Evolutionary conservation across 2,113 vertebrate species (phyloP).

Genomic region (Verasper variegatus): DNA sequence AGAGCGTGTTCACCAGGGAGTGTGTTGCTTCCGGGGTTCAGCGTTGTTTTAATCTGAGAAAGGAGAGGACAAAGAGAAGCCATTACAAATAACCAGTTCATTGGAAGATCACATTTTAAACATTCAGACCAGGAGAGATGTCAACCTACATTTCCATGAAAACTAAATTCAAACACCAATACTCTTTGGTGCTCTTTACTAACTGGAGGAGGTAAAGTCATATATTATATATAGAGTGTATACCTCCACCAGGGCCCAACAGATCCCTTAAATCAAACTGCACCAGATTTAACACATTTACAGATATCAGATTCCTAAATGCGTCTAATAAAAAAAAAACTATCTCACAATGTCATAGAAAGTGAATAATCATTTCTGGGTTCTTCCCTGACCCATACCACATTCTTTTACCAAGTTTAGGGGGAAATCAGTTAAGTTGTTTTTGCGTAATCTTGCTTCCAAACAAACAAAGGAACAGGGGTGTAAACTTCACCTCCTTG

Average conservation of each 20-base stretch:
- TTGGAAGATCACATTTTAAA: neutral
- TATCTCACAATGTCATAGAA: too few species aligned
- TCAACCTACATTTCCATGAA: neutral
- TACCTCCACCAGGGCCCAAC: too few species aligned
- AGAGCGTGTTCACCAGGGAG: neutral
- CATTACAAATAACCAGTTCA: neutral
- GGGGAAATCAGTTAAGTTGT: too few species aligned
- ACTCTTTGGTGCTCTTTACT: too few species aligned
- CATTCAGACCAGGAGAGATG: neutral
- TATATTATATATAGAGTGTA: neutral
- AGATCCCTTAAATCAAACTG: too few species aligned
- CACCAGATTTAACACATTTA: too few species aligned
- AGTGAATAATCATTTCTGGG: too few species aligned
- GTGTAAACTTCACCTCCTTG: neutral
- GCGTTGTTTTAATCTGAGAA: neutral
- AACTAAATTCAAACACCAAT: neutral
- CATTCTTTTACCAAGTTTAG: too few species aligned
- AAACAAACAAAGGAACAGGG: neutral
- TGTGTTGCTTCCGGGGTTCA: neutral
- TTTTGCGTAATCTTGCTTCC: neutral
- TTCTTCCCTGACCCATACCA: too few species aligned
- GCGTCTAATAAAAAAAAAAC: too few species aligned
- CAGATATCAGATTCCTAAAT: too few species aligned
- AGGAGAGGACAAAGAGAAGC: neutral
- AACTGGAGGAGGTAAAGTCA: neutral